A percentile compares a stretch with the other conserved stretches of the same genome.
Conservation (phyloP, 2,113 vertebrate genomes). For the Rostratula benghalensis region DNA sequence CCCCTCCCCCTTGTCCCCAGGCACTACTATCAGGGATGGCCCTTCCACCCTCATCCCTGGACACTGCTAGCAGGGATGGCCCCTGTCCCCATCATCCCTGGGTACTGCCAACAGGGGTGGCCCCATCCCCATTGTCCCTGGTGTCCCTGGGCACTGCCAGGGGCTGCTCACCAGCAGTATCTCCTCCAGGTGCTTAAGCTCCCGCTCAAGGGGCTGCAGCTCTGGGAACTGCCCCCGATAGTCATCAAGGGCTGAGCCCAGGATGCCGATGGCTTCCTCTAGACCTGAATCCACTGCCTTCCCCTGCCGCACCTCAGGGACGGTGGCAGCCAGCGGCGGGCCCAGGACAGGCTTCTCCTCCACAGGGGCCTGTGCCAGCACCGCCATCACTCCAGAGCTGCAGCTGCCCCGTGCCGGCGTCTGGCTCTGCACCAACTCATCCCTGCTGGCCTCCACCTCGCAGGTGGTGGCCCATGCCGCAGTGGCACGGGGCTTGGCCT, state of each 20-base stretch:
- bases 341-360: not conserved
- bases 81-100: no score
- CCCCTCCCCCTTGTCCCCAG: fast-evolving
- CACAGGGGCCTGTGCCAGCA: not conserved
- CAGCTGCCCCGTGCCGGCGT: fast-evolving
- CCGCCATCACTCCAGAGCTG: fast-evolving
- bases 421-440: not conserved
- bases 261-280: slow-evolving; percentile 82
- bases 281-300: slow-evolving; percentile 76
- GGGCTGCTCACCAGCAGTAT: slow-evolving; percentile 82
- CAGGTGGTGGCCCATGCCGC: not conserved
- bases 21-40: no score
- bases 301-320: not conserved
- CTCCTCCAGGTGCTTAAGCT: slow-evolving; percentile 86
- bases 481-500: not conserved
- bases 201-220: slow-evolving; percentile 89
- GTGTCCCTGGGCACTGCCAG: not conserved
- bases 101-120: no score
- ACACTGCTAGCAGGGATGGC: not conserved
- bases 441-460: fast-evolving
- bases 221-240: slow-evolving; percentile 95
- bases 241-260: slow-evolving; percentile 89
- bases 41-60: fast-evolving
- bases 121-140: not conserved
- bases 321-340: not conserved